Evolutionary conservation across 1,140 invertebrate species (phyloP).

Genomic region (Ylistrum balloti): DNA sequence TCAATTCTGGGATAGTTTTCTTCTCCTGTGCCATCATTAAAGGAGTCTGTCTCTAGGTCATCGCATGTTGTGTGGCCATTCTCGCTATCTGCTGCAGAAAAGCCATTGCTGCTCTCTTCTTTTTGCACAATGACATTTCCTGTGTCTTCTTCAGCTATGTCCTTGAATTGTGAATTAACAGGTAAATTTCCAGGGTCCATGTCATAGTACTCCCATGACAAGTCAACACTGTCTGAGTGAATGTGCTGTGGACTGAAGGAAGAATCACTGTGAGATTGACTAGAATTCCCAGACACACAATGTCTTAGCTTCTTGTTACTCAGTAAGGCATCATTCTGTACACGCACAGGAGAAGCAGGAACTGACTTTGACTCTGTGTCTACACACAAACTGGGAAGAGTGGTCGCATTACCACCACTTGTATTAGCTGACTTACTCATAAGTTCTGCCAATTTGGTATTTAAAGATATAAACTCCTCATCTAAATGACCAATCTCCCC

Average conservation of each 20-base stretch:
- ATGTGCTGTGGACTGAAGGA: background rate
- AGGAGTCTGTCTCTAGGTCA: conserved; percentile 43
- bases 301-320: conserved; percentile 16
- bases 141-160: background rate
- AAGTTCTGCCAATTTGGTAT: conserved; percentile 69
- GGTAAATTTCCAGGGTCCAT: background rate
- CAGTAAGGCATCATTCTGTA: background rate
- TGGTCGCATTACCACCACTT: background rate
- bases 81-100: conserved; percentile 38
- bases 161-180: background rate
- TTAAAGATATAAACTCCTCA: conserved; percentile 76
- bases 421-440: conserved; percentile 59
- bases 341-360: background rate
- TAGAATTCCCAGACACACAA: conserved; percentile 14
- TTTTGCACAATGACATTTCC: conserved; percentile 23
- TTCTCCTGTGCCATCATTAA: conserved; percentile 42
- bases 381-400: conserved; percentile 6
- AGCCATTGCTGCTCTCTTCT: conserved; percentile 45
- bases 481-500: conserved; percentile 75
- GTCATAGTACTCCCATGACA: conserved; percentile 32
- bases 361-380: background rate
- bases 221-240: background rate
- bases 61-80: background rate
- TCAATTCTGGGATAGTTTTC: background rate
- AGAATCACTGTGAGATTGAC: background rate